Base-by-base conservation (phyloP, 2,797 vertebrate species). In the Eidolon dupreanum region DNA sequence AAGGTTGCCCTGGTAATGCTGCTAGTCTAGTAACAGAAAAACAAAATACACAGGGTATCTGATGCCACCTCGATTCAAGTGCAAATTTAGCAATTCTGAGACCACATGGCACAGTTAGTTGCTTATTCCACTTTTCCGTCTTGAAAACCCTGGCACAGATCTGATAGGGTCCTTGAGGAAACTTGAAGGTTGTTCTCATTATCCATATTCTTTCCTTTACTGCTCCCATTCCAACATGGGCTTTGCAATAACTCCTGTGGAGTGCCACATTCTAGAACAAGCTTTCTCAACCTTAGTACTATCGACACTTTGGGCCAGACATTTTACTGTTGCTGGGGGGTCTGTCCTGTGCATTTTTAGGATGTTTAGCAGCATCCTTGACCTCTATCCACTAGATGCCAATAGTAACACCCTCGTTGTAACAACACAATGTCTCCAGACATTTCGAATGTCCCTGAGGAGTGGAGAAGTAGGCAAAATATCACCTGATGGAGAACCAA, bases 31-130 rank as follows among this genome's bases (percentile, higher is more conserved):
- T 93, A 95, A 97, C 55, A 83, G 85, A 86, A 90, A 92, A 94
- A 55, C 36, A 82, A 95, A 85, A 75, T n/a, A 96, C 87, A 98
- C 97, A 98, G 97, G 97, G 97, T 97, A 97, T 96, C 92, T 85
- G 83, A 88, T 93, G 84, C 57, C 97, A 97, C 59, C 87, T 97
- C 22, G 1, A 94, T 65, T 53, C 70, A 94, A 96, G 87, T 75
- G 66, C 82, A 97, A 95, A 97, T 46, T 92, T 53, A 81, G 46
- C 70, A 81, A 71, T 87, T 97, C 83, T 75, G 95, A 97, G 96
- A 71, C 38, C 85, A 95, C 31, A 31, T n/a, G 75, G 92, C 75
- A 8, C 38, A 88, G 59, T 51, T 59, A 87, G 59, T 70, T 4
- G 13, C 61, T 93, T 73, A 84, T 9, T 93, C 79, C 31, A 38